Evolutionary conservation across 2,888 invertebrate species (phyloP), one percentile per base, ranked within the genome.

Genomic region (Pachycephus smyrnensis): DNA sequence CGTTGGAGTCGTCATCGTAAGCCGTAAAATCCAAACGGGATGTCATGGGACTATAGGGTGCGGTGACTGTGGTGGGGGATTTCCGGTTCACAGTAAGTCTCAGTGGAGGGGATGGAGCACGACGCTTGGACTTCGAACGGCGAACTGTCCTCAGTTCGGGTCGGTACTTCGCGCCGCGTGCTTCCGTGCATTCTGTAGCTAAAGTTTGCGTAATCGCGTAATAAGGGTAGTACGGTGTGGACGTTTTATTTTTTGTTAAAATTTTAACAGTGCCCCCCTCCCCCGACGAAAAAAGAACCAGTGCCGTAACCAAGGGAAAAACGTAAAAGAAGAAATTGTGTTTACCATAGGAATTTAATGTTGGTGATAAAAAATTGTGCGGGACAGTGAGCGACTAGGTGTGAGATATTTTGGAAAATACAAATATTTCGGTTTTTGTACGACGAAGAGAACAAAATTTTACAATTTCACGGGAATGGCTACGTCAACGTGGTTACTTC

Each of bases 111-210:
- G 71, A 31, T 71, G 11, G 71, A 31, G 71, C 4, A 31, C 32
- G 71, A 23, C 32, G 71, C 23, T 32, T 33, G 71, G 31, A 71
- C 71, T 33, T 71, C 32, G 71, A 15, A 71, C 32, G 71, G 12
- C 31, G 32, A 71, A 71, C 31, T 33, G 71, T 71, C 31, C 71
- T 71, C 71, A 71, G 71, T 71, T 71, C 31, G 71, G 11, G 31
- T 71, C 71, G 71, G 71, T 71, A 32, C 71, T 33, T 32, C 71
- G 71, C 31, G 71, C 31, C 71, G 71, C 12, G 71, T 6, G 71
- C 12, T 31, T 33, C 3, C 11, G 3, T 71, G 3, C 11, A 11
- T 33, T 71, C 71, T 23, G 71, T 33, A 71, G 30, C 15, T 23
- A 15, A 71, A 9, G 4, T 71, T 71, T 1, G 71, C 11, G 31